Evolutionary conservation across 2,797 vertebrate genomes (phyloP).

Genomic region (Diceros bicornis): DNA sequence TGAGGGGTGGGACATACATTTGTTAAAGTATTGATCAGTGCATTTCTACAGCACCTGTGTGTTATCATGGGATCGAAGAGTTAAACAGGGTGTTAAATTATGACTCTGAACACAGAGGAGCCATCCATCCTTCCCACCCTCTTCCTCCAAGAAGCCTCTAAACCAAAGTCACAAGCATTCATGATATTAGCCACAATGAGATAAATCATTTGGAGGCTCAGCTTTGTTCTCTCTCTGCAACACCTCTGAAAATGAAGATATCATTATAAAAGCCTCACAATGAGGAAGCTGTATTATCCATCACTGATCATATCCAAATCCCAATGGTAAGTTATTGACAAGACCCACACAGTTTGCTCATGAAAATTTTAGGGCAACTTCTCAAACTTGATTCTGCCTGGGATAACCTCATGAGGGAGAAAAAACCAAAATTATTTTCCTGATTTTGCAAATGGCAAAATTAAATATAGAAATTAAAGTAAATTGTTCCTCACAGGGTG

Average conservation of each 20-base stretch:
- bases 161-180: neutral
- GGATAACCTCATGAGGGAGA: neutral
- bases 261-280: neutral
- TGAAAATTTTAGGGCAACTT: neutral
- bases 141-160: neutral
- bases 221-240: neutral
- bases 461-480: neutral
- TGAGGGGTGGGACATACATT: neutral
- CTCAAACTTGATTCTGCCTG: neutral
- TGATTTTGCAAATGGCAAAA: neutral
- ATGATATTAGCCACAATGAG: neutral
- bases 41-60: slow-evolving; percentile 45
- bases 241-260: neutral
- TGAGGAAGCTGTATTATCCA: neutral
- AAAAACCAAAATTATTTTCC: slow-evolving; percentile 4
- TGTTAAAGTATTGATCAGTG: slow-evolving; percentile 28
- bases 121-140: neutral
- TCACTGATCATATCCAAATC: neutral
- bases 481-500: neutral
- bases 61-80: neutral
- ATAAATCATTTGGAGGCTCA: neutral
- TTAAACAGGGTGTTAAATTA: slow-evolving; percentile 19
- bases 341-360: neutral
- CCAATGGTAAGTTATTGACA: neutral
- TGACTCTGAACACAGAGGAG: neutral